Evolutionary conservation across 2,113 vertebrate species (phyloP), one percentile per base, ranked within the genome.

Genomic region (Labrus mixtus): DNA sequence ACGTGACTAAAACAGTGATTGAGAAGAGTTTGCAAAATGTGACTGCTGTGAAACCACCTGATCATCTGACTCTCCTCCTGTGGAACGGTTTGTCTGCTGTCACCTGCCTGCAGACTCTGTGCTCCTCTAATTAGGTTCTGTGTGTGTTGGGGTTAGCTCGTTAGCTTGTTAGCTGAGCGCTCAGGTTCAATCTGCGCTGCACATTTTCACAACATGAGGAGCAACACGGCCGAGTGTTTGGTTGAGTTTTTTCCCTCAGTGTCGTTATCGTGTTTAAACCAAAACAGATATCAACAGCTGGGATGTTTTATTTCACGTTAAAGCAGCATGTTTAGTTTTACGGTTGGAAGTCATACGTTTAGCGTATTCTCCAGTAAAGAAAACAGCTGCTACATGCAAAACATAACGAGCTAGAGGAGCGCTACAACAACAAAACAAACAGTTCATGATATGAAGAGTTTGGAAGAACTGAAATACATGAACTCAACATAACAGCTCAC

Each of bases 61-160:
- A 51, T 51, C 48, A 51, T n/a, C 16, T 39, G 48, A 55, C 37
- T 73, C 17, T 15, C 17, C 25, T 61, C 23, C 39, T 68, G 46
- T 33, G 46, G 6, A 6, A 48, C 16, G 17, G 15, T 46, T 67
- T 39, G 48, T 60, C 20, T 60, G 63, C 51, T 54, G 8, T 37
- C 65, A 48, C 39, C 9, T 23, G 1, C 54, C 9, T 23, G 1
- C 54, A 59, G 50, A 29, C 45, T 71, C 46, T 23, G 36, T 25
- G 29, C 70, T 76, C 46, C 46, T 37, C 45, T 67, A 61, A 55
- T 46, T 37, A 72, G 46, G 37, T 39, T 13, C 29, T 37, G 36
- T 17, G 15, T 15, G 19, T 61, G 13, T n/a, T n/a, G n/a, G n/a
- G n/a, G n/a, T n/a, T n/a, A n/a, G n/a, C n/a, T n/a, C n/a, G n/a